Conservation (phyloP, 2,797 vertebrate species). For the Gobio occitaniae region DNA sequence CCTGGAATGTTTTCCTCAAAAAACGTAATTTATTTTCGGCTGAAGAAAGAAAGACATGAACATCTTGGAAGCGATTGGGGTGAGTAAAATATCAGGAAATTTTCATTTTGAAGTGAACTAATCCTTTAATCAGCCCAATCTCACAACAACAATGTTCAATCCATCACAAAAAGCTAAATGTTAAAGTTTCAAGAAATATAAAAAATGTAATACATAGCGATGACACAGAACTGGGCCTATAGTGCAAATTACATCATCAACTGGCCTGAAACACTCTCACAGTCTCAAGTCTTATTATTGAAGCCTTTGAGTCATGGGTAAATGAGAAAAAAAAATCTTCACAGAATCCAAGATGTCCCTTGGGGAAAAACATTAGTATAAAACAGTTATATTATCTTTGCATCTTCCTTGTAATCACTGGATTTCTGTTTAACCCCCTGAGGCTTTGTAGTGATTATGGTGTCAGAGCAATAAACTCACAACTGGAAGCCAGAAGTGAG, state of each 20-base stretch:
- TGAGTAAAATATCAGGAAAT: no score
- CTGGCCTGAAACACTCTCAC: neutral
- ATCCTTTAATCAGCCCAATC: neutral
- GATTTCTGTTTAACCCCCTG: neutral
- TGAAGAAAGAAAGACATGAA: no score
- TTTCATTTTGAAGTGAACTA: no score
- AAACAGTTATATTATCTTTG: constrained; percentile 2
- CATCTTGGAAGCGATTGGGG: no score
- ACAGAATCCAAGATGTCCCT: neutral
- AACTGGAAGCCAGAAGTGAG: neutral
- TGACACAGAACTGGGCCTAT: no score
- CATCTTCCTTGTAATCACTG: neutral
- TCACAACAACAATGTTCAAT: neutral
- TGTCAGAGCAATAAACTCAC: constrained; percentile 20
- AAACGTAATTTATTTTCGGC: no score
- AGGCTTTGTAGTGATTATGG: neutral
- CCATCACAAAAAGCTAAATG: neutral
- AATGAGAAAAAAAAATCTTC: neutral
- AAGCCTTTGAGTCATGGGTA: neutral
- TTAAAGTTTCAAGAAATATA: neutral
- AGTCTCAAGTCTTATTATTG: neutral
- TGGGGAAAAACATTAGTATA: neutral
- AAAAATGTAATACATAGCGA: neutral
- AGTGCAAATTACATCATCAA: neutral
- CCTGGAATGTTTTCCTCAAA: no score